Evolutionary conservation across 2,113 vertebrate species (phyloP).

Genomic region (Pituophis catenifer): DNA sequence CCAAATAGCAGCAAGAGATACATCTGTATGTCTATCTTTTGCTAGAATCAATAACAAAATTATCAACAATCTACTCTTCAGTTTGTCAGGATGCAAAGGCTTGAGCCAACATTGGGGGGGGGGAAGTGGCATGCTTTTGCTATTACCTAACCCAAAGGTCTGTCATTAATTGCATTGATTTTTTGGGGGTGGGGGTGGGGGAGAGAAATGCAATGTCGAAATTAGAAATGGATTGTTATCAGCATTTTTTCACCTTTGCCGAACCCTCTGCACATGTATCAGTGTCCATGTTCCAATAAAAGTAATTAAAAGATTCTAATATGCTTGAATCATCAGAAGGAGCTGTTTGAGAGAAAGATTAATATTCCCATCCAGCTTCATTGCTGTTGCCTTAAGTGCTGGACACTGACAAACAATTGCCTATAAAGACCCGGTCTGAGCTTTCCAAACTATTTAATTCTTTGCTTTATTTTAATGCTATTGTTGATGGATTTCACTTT

Average conservation of each 20-base stretch:
- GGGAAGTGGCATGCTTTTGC: slow-evolving; percentile 7
- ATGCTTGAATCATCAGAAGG: slow-evolving; percentile 25
- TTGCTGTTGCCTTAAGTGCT: slow-evolving; percentile 3
- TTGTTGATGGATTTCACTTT: slow-evolving; percentile 15
- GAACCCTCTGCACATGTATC: neutral
- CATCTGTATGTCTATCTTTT: neutral
- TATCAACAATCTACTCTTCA: neutral
- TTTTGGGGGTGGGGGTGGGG: neutral
- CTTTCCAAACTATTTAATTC: slow-evolving; percentile 8
- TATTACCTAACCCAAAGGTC: slow-evolving; percentile 3
- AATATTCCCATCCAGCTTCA: slow-evolving; percentile 33
- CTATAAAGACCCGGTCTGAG: slow-evolving; percentile 11
- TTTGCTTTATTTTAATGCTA: neutral
- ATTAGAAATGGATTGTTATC: slow-evolving; percentile 39
- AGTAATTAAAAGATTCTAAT: slow-evolving; percentile 54
- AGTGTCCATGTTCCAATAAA: slow-evolving; percentile 34
- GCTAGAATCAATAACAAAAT: slow-evolving; percentile 19
- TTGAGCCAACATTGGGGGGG: neutral
- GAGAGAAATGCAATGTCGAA: slow-evolving; percentile 29
- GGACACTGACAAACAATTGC: slow-evolving; percentile 33
- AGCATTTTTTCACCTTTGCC: slow-evolving; percentile 37
- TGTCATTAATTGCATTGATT: slow-evolving; percentile 43
- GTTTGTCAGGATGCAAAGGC: slow-evolving; percentile 32
- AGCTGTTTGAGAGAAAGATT: slow-evolving; percentile 30
- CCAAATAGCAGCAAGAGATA: neutral